phyloP scores from a whole-genome alignment of 2,888 invertebrate genomes.

The Amphimallon solstitiale region DNA sequence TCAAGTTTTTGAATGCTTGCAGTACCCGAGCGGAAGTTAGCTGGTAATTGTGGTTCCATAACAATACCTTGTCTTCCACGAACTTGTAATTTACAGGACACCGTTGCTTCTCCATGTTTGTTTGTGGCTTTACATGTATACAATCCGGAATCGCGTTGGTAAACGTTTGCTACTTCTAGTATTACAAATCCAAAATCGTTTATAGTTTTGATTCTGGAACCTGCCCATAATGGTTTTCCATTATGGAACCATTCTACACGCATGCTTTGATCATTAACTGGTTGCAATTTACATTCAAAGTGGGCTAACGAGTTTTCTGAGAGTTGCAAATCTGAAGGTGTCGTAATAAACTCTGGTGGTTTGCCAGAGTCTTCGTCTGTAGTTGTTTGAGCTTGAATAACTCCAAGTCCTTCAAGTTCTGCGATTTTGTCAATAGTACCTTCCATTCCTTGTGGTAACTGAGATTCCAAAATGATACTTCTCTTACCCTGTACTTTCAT shows the following conservation, averaged over 20 bases:
- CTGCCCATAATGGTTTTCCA: conserved; percentile 89
- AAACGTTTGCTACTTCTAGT: conserved; percentile 93
- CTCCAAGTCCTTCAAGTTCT: conserved; percentile 86
- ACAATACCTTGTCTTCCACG: conserved; percentile 89
- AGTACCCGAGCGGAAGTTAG: conserved; percentile 87
- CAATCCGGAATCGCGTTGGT: conserved; percentile 91
- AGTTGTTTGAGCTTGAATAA: conserved; percentile 71
- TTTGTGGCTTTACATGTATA: conserved; percentile 94
- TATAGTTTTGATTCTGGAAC: conserved; percentile 93
- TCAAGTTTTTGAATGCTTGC: conserved; percentile 91
- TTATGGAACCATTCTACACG: conserved; percentile 98
- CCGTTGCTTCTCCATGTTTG: conserved; percentile 89
- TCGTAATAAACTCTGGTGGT: conserved; percentile 90
- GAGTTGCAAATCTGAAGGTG: conserved; percentile 84
- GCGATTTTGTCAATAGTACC: conserved; percentile 94
- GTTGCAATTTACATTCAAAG: conserved; percentile 89
- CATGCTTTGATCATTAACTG: conserved; percentile 92
- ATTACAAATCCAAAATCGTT: conserved; percentile 98
- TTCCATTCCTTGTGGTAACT: conserved; percentile 92
- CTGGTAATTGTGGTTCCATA: conserved; percentile 88
- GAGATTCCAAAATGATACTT: conserved; percentile 91
- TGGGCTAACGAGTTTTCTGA: conserved; percentile 90
- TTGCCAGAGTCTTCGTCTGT: conserved; percentile 86
- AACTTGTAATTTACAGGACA: conserved; percentile 87
- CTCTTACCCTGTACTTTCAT: conserved; percentile 93